phyloP scores from a whole-genome alignment of 2,888 invertebrate genomes.

The Tupiocoris notatus region DNA sequence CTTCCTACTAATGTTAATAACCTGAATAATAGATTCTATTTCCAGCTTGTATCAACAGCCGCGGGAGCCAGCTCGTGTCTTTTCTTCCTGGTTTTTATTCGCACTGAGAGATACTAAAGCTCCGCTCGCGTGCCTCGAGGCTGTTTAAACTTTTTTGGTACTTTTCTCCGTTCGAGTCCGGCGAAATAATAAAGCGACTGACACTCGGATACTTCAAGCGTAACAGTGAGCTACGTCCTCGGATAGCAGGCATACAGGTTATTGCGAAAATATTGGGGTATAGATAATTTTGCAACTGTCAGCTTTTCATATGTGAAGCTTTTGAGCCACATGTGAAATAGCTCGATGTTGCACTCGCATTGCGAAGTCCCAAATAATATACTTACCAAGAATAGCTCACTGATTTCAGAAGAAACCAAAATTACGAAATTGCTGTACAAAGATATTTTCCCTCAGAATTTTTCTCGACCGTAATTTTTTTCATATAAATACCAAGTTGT shows the following conservation, averaged over 20 bases:
- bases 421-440: too few relatives aligned
- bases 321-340: too few relatives aligned
- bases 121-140: background rate
- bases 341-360: too few relatives aligned
- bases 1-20: conserved; percentile 25
- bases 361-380: too few relatives aligned
- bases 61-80: conserved; percentile 17
- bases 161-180: background rate
- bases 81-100: conserved; percentile 15
- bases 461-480: too few relatives aligned
- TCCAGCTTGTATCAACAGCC: conserved; percentile 29
- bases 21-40: conserved; percentile 31
- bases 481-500: too few relatives aligned
- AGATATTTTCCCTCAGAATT: too few relatives aligned
- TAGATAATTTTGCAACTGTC: too few relatives aligned
- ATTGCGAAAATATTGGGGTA: background rate
- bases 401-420: too few relatives aligned
- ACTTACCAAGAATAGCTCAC: too few relatives aligned
- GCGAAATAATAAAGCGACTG: background rate
- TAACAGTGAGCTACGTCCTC: background rate
- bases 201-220: background rate
- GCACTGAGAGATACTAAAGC: background rate
- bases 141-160: too few relatives aligned
- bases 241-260: background rate
- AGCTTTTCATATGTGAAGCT: too few relatives aligned